These are phyloP conservation scores for Chloropsis cyanopogon DNA, from an alignment of 2,113 vertebrate species.

Conservation along the genomic window DNA sequence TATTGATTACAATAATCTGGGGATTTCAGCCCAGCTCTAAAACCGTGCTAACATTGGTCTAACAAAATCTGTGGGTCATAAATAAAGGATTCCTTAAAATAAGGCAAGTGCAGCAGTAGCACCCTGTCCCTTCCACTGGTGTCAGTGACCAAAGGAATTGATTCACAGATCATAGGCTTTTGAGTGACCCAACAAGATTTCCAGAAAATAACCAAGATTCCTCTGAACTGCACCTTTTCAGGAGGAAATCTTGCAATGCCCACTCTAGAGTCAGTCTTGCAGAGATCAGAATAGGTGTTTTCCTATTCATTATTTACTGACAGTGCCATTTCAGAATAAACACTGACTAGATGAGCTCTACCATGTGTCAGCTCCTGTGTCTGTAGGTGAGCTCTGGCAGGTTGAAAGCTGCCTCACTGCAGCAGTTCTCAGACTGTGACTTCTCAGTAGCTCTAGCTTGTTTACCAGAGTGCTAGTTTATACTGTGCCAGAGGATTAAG, in stretches of 20 bases:
- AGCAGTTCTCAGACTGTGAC: background rate
- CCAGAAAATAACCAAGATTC: background rate
- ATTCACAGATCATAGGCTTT: background rate
- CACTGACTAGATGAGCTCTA: background rate
- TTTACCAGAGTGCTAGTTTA: background rate
- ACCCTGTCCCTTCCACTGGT: background rate
- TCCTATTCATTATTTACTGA: background rate
- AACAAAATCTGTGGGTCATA: background rate
- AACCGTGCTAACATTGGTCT: fast-evolving
- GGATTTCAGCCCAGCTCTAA: background rate
- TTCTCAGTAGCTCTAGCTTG: background rate
- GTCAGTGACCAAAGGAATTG: background rate
- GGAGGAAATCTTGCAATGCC: background rate
- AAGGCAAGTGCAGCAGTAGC: background rate
- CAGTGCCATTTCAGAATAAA: background rate
- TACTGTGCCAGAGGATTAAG: background rate
- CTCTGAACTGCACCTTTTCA: background rate
- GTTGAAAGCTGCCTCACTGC: background rate
- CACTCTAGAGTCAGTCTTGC: background rate
- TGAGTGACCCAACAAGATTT: background rate
- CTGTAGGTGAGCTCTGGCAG: background rate
- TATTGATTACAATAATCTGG: background rate
- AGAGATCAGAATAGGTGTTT: background rate
- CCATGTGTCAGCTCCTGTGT: background rate
- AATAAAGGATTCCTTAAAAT: background rate